Percentiles rank a stretch among this genome's conserved stretches.
Conservation (phyloP, 2,888 invertebrate genomes). For the Melitaea athalia region DNA sequence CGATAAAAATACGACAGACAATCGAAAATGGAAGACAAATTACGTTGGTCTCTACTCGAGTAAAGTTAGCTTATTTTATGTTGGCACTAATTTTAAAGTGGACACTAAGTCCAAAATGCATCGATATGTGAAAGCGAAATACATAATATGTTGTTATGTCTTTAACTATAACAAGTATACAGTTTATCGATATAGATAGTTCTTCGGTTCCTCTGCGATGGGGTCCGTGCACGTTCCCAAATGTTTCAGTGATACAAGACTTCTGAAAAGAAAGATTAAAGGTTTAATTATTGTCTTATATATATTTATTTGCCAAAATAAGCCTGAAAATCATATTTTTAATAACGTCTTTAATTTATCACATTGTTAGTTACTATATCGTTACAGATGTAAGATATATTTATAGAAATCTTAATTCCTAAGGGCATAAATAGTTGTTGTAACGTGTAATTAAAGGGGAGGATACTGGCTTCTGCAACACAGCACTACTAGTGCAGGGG, state of each 20-base stretch:
- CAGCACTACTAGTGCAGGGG: no score
- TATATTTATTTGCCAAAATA: no score
- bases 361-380: no score
- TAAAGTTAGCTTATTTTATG: constrained; percentile 41
- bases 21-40: constrained; percentile 40
- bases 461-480: no score
- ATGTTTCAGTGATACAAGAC: constrained; percentile 88
- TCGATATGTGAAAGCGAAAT: constrained; percentile 53
- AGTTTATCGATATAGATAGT: constrained; percentile 88
- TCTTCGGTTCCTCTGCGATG: constrained; percentile 91
- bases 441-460: no score
- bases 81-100: constrained; percentile 66
- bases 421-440: no score
- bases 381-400: no score
- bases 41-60: constrained; percentile 35
- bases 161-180: constrained; percentile 26
- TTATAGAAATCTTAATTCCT: no score
- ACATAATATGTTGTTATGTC: constrained; percentile 53
- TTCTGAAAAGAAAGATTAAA: constrained; percentile 63
- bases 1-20: constrained; percentile 1
- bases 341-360: no score
- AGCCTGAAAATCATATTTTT: no score
- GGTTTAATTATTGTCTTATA: background rate
- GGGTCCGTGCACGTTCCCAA: constrained; percentile 94
- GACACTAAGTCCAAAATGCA: constrained; percentile 48